Base-by-base conservation (phyloP, 2,113 vertebrate genomes). In the Typhlomys cinereus region DNA sequence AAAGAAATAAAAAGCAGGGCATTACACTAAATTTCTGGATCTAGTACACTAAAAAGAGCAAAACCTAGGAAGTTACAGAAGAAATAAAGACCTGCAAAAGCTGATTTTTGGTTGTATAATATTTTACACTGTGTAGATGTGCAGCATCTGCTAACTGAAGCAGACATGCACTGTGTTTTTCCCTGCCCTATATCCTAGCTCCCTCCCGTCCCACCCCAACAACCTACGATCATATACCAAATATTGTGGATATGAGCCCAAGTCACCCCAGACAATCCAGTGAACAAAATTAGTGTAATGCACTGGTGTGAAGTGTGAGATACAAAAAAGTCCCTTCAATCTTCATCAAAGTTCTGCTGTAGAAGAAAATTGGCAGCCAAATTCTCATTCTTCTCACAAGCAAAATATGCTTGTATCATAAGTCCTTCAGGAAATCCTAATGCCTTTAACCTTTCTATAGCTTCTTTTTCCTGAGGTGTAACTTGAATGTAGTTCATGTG, bases 301-400 rank as follows among this genome's bases (percentile, higher is more conserved):
- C 98, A 98, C 98, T 98, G 98, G 98, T 98, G 98, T 98, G 98
- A 98, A 96, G 95, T 97, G 96, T 97, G 96, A 98, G 96, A 97
- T 90, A 62, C 96, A 86, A 97, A 97, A 98, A 92, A 90, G 95
- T 96, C 89, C 92, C 96, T 97, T 98, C 97, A 99, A 98, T 99
- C 99, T 95, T 99, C 99, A 27, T 99, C 99, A 96, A 99, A 99
- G 98, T 99, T 99, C 98, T 99, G 99, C 95, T 99, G 99, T 98
- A 99, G 99, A 98, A 99, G 99, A 97, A 99, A 99, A 98, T 99
- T 99, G 98, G 99, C 99, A 92, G 99, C 99, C 99, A 99, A 97
- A 97, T 99, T 99, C 97, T 99, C 99, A 81, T 99, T 99, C 99
- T 99, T 99, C 98, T 99, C 99, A 96, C 99, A 99, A 90, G 99